phyloP scores from a whole-genome alignment of 1,140 invertebrate species.

The Diorhabda elongata region DNA sequence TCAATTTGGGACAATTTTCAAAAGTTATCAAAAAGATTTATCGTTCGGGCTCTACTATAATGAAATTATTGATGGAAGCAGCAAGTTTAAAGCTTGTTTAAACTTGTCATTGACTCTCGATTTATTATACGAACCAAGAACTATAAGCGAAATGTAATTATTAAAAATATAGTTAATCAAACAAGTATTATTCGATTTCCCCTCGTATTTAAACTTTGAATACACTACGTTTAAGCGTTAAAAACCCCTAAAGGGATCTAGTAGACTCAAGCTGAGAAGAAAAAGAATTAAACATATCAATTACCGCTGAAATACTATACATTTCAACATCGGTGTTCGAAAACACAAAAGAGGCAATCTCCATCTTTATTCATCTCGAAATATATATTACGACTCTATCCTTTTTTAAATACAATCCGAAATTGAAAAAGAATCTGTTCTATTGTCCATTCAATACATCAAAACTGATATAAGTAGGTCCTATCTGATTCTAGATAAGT shows the following conservation, averaged over 20 bases:
- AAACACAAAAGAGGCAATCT: conserved; percentile 1
- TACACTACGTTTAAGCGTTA: background rate
- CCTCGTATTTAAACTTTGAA: background rate
- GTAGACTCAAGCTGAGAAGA: background rate
- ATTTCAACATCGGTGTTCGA: conserved; percentile 10
- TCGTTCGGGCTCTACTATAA: too few relatives aligned
- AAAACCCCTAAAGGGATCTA: background rate
- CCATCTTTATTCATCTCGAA: background rate
- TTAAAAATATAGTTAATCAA: too few relatives aligned
- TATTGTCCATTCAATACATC: conserved; percentile 11
- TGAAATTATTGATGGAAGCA: too few relatives aligned
- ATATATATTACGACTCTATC: background rate
- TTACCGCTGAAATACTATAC: conserved; percentile 15
- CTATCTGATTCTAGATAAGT: conserved; percentile 16
- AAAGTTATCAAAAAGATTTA: too few relatives aligned
- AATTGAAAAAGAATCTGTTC: conserved; percentile 2
- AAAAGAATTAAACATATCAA: conserved; percentile 19
- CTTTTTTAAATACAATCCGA: conserved; percentile 5
- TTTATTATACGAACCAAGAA: too few relatives aligned
- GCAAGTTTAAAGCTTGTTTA: too few relatives aligned
- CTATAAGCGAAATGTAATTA: too few relatives aligned
- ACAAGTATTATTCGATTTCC: too few relatives aligned
- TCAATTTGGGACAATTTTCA: too few relatives aligned
- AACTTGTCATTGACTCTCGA: too few relatives aligned
- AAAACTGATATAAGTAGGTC: conserved; percentile 19